phyloP scores from a whole-genome alignment of 2,113 vertebrate genomes.

The Pollachius pollachius region DNA sequence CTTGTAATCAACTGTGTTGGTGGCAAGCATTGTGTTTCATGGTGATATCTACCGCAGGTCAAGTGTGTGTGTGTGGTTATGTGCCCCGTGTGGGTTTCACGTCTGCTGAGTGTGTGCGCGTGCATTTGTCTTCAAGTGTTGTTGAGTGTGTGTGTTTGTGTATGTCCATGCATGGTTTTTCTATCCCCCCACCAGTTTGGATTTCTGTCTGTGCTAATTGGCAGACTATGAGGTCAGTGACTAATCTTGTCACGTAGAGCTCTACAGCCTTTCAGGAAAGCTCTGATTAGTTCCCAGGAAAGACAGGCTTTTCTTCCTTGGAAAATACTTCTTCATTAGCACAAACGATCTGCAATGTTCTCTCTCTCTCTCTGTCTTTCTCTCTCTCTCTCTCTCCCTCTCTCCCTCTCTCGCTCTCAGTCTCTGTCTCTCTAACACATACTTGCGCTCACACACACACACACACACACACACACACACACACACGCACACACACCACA shows the following conservation, averaged over 20 bases:
- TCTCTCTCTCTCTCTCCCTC: no score
- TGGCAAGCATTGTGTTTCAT: constrained; percentile 29
- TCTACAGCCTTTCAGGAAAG: constrained; percentile 28
- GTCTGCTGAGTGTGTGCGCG: constrained; percentile 4
- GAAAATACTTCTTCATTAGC: constrained; percentile 48
- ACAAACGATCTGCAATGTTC: background rate
- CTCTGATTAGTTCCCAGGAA: constrained; percentile 52
- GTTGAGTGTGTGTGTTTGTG: background rate
- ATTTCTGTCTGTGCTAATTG: constrained; percentile 32
- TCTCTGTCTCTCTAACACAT: no score
- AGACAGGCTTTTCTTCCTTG: constrained; percentile 29
- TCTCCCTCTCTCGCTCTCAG: no score
- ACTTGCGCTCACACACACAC: background rate
- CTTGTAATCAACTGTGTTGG: constrained; percentile 44
- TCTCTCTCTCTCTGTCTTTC: no score
- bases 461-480: constrained; percentile 2
- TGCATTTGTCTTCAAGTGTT: background rate
- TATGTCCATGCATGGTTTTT: background rate
- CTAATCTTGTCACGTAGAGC: constrained; percentile 53
- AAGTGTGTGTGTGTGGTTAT: constrained; percentile 8
- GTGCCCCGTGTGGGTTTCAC: constrained; percentile 25
- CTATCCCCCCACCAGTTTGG: no score
- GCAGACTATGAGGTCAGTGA: constrained; percentile 41
- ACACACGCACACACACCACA: background rate
- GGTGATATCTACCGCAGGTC: background rate